Conservation (phyloP, 2,113 vertebrate genomes). For the Litocranius walleri region DNA sequence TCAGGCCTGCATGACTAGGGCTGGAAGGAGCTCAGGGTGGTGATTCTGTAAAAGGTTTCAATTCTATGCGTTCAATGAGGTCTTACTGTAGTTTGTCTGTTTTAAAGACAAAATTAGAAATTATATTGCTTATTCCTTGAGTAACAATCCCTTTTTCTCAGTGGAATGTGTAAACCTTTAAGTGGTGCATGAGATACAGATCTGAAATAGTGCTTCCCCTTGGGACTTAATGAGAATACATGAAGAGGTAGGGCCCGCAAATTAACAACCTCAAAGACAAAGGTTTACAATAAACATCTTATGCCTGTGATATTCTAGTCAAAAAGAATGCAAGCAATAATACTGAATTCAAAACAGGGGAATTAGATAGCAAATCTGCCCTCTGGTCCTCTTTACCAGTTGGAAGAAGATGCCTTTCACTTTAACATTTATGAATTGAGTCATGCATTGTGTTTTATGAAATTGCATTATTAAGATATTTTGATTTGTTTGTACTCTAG, state of each 20-base stretch:
- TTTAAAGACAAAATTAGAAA: background rate
- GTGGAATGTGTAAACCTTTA: background rate
- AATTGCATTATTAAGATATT: background rate
- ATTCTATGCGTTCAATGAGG: background rate
- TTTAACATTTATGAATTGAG: background rate
- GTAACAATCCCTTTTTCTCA: conserved; percentile 7
- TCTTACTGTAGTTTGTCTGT: background rate
- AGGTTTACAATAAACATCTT: background rate
- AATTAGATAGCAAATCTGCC: background rate
- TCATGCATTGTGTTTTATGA: background rate
- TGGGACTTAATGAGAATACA: background rate
- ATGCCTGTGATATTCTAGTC: background rate
- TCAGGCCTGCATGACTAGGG: background rate
- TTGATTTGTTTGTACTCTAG: background rate
- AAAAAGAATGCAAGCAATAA: background rate
- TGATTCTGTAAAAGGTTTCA: background rate
- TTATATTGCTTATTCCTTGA: background rate
- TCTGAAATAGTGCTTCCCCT: background rate
- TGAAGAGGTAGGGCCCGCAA: background rate
- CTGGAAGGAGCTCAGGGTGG: background rate
- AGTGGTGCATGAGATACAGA: background rate
- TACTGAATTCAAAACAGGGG: background rate
- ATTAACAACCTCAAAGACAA: background rate
- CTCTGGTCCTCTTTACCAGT: background rate
- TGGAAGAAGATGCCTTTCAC: background rate